phyloP scores from a whole-genome alignment of 1,140 invertebrate genomes.

The Drosophila sucinea region DNA sequence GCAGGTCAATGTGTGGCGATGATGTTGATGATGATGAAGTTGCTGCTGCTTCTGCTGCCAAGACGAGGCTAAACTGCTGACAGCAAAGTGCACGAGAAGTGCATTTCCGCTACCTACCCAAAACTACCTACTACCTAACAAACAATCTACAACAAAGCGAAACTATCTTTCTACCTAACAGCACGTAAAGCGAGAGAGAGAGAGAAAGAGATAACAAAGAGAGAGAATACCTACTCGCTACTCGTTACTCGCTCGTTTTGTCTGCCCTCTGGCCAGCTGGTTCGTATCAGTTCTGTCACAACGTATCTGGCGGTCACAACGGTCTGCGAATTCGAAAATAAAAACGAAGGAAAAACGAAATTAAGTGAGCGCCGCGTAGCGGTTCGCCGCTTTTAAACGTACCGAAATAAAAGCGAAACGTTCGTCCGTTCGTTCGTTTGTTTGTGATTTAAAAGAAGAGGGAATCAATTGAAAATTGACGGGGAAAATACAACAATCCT shows the following conservation, averaged over 20 bases:
- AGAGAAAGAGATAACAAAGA: slow-evolving; percentile 21
- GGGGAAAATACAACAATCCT: slow-evolving; percentile 51
- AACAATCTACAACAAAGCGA: too few species aligned
- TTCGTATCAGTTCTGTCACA: slow-evolving; percentile 46
- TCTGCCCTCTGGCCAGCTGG: slow-evolving; percentile 16
- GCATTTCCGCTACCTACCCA: slow-evolving; percentile 69
- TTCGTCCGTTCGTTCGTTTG: background rate
- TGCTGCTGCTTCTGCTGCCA: slow-evolving; percentile 66
- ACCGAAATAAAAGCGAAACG: slow-evolving; percentile 20
- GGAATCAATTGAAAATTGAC: background rate
- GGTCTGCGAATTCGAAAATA: slow-evolving; percentile 37
- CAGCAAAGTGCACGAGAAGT: slow-evolving; percentile 70
- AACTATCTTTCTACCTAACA: too few species aligned
- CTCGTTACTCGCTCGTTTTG: slow-evolving; percentile 20
- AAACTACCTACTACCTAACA: slow-evolving; percentile 3
- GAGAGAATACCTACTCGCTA: background rate
- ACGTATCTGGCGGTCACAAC: slow-evolving; percentile 39
- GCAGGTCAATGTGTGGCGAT: slow-evolving; percentile 51
- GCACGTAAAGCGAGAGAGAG: slow-evolving; percentile 7
- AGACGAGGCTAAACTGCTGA: slow-evolving; percentile 67
- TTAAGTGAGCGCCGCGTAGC: slow-evolving; percentile 27
- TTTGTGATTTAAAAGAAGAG: too few species aligned
- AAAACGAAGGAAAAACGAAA: slow-evolving; percentile 21
- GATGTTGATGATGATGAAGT: slow-evolving; percentile 40
- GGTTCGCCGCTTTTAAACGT: slow-evolving; percentile 24